phyloP scores from a whole-genome alignment of 2,888 invertebrate genomes.

The Sinopyrophorus schimmeli region DNA sequence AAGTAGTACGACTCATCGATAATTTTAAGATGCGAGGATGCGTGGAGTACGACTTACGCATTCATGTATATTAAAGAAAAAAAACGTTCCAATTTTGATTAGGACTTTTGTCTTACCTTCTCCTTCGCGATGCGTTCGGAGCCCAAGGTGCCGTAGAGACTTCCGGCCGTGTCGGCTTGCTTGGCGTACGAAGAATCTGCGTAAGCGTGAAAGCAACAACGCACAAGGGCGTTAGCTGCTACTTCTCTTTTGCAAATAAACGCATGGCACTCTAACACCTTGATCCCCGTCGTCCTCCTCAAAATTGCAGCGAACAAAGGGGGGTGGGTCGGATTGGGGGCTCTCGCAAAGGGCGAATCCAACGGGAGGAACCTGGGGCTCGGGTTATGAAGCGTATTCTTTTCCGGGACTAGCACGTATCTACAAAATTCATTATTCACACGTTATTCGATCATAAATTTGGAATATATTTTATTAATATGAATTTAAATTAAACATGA shows the following conservation, averaged over 20 bases:
- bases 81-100: too few relatives aligned
- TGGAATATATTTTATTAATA: too few relatives aligned
- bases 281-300: constrained; percentile 93
- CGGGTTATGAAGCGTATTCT: constrained; percentile 59
- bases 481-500: too few relatives aligned
- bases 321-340: constrained; percentile 91
- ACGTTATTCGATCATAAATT: too few relatives aligned
- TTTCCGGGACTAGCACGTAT: constrained; percentile 57
- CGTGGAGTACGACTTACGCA: constrained; percentile 10
- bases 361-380: constrained; percentile 90
- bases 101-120: constrained; percentile 49
- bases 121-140: constrained; percentile 52
- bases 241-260: constrained; percentile 96
- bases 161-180: constrained; percentile 68
- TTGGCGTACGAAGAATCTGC: constrained; percentile 94
- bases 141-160: constrained; percentile 52
- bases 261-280: constrained; percentile 97
- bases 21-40: constrained; percentile 11
- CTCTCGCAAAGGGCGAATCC: constrained; percentile 93
- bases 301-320: constrained; percentile 96
- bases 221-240: constrained; percentile 95
- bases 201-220: constrained; percentile 97
- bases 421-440: too few relatives aligned
- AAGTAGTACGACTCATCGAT: too few relatives aligned
- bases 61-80: constrained; percentile 13